Evolutionary conservation across 2,797 vertebrate genomes (phyloP).

Genomic region (Lagodon rhomboides): DNA sequence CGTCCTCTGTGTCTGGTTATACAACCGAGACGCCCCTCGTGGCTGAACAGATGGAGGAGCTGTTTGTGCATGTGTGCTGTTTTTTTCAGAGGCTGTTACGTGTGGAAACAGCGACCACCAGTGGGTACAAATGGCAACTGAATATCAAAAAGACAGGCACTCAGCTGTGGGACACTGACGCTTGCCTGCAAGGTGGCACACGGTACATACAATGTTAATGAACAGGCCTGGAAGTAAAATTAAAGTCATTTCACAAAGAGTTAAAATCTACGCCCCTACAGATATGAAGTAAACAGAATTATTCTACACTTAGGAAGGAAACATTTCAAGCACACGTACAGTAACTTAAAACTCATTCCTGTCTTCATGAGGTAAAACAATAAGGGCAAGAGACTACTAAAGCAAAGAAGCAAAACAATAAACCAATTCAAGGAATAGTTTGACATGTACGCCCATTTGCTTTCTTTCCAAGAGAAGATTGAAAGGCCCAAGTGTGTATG

Average conservation of each 20-base stretch:
- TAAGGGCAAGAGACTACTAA: slow-evolving; percentile 30
- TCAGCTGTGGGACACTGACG: slow-evolving; percentile 38
- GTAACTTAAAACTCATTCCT: slow-evolving; percentile 50
- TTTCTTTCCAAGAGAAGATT: background rate
- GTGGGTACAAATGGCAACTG: slow-evolving; percentile 66
- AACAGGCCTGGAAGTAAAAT: slow-evolving; percentile 46
- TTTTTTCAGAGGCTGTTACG: slow-evolving; percentile 29
- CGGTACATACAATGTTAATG: slow-evolving; percentile 36
- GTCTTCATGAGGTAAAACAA: slow-evolving; percentile 70
- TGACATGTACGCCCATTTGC: background rate
- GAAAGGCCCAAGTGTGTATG: rapidly evolving
- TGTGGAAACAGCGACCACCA: slow-evolving; percentile 69
- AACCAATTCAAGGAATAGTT: slow-evolving; percentile 10
- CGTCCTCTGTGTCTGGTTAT: slow-evolving; percentile 33
- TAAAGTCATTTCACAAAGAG: slow-evolving; percentile 25
- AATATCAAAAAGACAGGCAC: slow-evolving; percentile 23
- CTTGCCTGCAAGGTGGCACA: slow-evolving; percentile 31
- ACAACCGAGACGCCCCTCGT: slow-evolving; percentile 32
- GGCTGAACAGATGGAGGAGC: slow-evolving; percentile 35
- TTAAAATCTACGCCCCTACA: slow-evolving; percentile 37
- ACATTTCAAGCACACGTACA: slow-evolving; percentile 40
- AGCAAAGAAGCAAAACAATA: slow-evolving; percentile 2
- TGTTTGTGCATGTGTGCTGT: slow-evolving; percentile 39
- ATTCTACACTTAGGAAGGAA: slow-evolving; percentile 33
- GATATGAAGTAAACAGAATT: slow-evolving; percentile 47